Base-by-base conservation (phyloP, 2,113 vertebrate species). In the Orthochromis indermauri region DNA sequence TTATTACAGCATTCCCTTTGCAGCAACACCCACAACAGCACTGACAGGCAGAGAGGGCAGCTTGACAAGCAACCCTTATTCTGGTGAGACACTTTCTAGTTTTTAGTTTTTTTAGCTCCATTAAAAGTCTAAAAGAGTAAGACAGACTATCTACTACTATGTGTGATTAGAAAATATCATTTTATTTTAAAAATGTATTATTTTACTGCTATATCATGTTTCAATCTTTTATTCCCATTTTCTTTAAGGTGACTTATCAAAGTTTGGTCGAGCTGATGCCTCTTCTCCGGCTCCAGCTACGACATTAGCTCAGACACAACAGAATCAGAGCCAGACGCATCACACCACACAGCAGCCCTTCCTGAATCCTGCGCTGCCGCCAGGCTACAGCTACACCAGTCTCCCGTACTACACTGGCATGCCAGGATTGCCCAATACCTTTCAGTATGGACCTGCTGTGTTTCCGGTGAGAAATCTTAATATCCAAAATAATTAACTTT, bases 351-450 rank as follows among this genome's bases (percentile, higher is more conserved):
- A 99, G 97, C 99, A 99, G 96, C 97, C 98, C 68, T 99, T 99
- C 97, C 97, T 99, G 81, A 99, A 98, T 94, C 98, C 99, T 0
- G 98, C 97, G 37, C 96, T 99, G 95, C 99, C 99, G 16, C 98
- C 98, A 5, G 99, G 99, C 93, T 99, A 99, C 97, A 99, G 98
- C 96, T 99, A 99, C 93, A 99, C 99, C 88, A 99, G 99, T 93
- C 97, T 99, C 95, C 99, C 99, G 3, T 99, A 99, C 95, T 99
- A 99, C 95, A 98, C 98, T 83, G 98, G 98, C 90, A 98, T 99
- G 93, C 98, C 98, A 8, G 98, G 98, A 90, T 97, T 99, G 90
- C 98, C 98, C 93, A 99, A 97, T 95, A 98, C 98, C 94, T 99
- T 99, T 96, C 98, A 99, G 94, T 99, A 99, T 1, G 98, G 98